Evolutionary conservation across 2,113 vertebrate species (phyloP), one percentile per base, ranked within the genome.

Genomic region (Thalassarche chlororhynchos): DNA sequence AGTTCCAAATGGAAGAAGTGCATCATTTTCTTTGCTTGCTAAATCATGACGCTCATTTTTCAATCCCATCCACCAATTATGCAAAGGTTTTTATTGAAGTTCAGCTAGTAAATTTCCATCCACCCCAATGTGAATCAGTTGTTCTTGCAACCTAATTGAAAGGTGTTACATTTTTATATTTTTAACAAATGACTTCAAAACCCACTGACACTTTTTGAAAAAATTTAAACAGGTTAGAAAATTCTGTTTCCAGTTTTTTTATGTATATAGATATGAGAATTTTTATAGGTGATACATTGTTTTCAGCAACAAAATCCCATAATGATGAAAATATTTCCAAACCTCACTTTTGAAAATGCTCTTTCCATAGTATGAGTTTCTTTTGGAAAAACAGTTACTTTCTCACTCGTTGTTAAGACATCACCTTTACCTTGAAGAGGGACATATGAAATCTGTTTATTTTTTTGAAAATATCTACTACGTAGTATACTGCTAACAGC

Each of bases 361-460:
- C 19, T 81, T 8, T 62, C 36, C 4, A 13, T 26, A 58, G 4
- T 24, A 44, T 13, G 20, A 76, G 2, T 24, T 25, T 72, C 31
- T 84, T 72, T 58, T 34, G 34, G 34, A 54, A 46, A 93, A 66
- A 11, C 17, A 28, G 17, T 31, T 83, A 25, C 5, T 66, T 79
- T 66, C 32, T 80, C 16, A 16, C 21, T 60, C 7, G 3, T 31
- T 77, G 6, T 77, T 77, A 75, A 69, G 46, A 32, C 0, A 0
- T 46, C 72, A 47, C 8, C 4, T 80, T 84, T 87, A 64, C 15
- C 17, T 84, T 71, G 12, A 79, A 93, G 14, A 93, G 14, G 10
- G 15, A n/a, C 10, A 42, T 15, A 66, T 21, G 23, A 44, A 52
- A 6, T 47, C 19, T 91, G 20, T 8, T 71, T 71, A 3, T n/a